Evolutionary conservation across 2,797 vertebrate genomes (phyloP), one percentile per base, ranked within the genome.

Genomic region (Coreius guichenoti): DNA sequence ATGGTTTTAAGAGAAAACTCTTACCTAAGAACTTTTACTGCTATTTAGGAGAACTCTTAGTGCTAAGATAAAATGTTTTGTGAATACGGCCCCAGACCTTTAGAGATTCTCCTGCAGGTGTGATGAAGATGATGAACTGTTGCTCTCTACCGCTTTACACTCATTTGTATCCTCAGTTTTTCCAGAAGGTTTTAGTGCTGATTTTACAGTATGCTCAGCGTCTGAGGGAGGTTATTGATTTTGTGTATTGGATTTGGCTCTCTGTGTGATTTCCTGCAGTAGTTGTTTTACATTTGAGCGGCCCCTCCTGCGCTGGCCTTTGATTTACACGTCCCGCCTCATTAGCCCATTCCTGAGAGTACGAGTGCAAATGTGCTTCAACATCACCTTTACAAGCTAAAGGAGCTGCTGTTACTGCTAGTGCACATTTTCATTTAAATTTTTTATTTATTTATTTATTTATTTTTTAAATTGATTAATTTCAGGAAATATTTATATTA

Each of bases 221-320:
- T 74, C 45, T 74, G 26, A 49, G 45, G 72, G 8, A 74, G 72
- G 16, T 5, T 31, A 76, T 76, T 36, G 73, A 56, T 76, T 76
- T 33, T 36, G 49, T 76, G 73, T 23, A 56, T 56, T 76, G 73
- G 73, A 56, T 76, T 76, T 76, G 31, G 12, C 74, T 76, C 72
- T 21, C 29, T 76, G 73, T 1, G 19, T 54, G 49, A 21, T 76
- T 56, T 56, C 67, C 73, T 76, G 74, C 72, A 21, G 31, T 36
- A 76, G 77, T 49, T 63, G 16, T 69, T 58, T 36, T 63, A 21
- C n/a, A 43, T 69, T 23, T 77, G 58, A 70, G 76, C 58, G 56
- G 8, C 84, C 61, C 49, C 19, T 85, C 72, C 69, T 80, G 26
- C 75, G 13, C 51, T 72, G 75, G 36, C 19, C 16, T 51, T 43